phyloP scores from a whole-genome alignment of 2,888 invertebrate genomes.

The Phengaris alcon region DNA sequence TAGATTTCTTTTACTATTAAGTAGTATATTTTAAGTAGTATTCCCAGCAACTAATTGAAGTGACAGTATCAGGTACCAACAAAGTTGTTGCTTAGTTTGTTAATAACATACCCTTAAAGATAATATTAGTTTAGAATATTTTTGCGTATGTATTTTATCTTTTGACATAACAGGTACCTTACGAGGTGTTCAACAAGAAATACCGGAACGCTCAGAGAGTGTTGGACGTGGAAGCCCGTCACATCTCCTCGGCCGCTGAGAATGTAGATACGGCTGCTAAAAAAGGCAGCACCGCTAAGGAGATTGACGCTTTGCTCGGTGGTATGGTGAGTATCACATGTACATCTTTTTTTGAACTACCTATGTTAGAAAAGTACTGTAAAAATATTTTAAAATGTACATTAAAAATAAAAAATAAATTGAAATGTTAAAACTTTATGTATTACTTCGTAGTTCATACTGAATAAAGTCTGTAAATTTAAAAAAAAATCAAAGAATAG shows the following conservation, averaged over 20 bases:
- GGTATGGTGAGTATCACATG: constrained; percentile 81
- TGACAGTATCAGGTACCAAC: too few species aligned
- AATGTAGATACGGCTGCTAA: constrained; percentile 89
- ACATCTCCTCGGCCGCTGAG: constrained; percentile 87
- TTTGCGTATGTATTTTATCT: neutral
- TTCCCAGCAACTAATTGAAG: too few species aligned
- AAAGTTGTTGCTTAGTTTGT: too few species aligned
- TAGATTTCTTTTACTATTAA: too few species aligned
- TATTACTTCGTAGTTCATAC: too few species aligned
- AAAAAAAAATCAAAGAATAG: too few species aligned
- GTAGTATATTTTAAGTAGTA: too few species aligned
- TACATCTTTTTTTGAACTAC: neutral
- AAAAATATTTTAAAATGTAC: neutral
- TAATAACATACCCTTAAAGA: too few species aligned
- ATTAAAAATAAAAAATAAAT: too few species aligned
- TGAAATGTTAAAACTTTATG: too few species aligned
- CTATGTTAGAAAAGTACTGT: neutral
- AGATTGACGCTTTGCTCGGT: constrained; percentile 89
- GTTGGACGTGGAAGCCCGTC: constrained; percentile 94
- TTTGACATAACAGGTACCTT: constrained; percentile 88
- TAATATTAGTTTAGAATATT: too few species aligned
- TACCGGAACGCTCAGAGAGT: constrained; percentile 97
- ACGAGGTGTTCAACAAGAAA: constrained; percentile 97
- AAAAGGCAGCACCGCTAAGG: constrained; percentile 74
- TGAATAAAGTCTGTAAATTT: too few species aligned